Conservation (phyloP, 2,113 vertebrate genomes). For the Chaenogobius annularis region DNA sequence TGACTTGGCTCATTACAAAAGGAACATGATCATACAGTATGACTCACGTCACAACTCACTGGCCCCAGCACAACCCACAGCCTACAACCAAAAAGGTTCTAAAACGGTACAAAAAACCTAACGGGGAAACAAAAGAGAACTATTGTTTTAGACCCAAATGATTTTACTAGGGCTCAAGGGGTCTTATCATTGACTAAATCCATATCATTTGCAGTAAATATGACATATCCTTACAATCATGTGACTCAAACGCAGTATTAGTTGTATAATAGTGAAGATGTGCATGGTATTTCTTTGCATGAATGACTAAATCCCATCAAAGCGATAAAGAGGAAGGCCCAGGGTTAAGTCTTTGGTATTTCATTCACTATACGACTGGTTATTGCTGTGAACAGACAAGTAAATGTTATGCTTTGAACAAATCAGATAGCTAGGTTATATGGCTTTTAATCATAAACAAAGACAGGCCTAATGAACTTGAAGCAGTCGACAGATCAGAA, state of each 20-base stretch:
- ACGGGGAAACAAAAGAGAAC: background rate
- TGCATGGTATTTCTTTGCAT: conserved; percentile 43
- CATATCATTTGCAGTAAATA: background rate
- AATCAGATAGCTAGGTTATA: background rate
- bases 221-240: conserved; percentile 16
- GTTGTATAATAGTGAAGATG: conserved; percentile 38
- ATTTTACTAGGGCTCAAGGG: background rate
- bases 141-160: background rate
- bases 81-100: background rate
- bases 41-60: conserved; percentile 43
- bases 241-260: conserved; percentile 22
- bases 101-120: background rate
- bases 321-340: conserved; percentile 36
- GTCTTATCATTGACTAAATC: background rate
- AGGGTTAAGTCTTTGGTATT: conserved; percentile 14
- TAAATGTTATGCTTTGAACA: background rate
- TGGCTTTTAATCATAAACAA: background rate
- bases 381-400: background rate
- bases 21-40: conserved; percentile 15
- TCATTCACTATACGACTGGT: background rate
- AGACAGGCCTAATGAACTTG: background rate
- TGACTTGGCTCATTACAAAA: conserved; percentile 31
- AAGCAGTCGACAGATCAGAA: background rate
- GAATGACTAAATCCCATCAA: conserved; percentile 56
- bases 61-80: background rate